Conservation (phyloP, 2,888 invertebrate genomes). For the Coecobrya sp. region DNA sequence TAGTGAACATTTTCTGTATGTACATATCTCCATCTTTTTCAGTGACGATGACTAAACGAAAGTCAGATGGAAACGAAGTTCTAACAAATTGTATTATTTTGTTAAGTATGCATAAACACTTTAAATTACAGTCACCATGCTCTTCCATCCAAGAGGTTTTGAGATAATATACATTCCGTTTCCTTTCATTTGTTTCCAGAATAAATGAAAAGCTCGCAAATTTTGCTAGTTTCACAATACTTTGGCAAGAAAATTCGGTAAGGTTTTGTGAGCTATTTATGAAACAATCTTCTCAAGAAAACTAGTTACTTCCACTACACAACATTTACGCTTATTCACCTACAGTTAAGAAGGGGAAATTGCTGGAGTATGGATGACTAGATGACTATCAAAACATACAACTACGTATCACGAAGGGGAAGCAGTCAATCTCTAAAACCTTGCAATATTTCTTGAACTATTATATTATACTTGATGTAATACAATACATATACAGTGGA, state of each 20-base stretch:
- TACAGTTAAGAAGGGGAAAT: constrained; percentile 1
- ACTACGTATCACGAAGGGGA: constrained; percentile 15
- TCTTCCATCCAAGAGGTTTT: neutral
- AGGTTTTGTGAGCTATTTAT: neutral
- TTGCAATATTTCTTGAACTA: neutral
- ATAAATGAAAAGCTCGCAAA: too few relatives aligned
- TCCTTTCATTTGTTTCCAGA: too few relatives aligned
- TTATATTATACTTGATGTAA: neutral
- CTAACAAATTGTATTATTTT: neutral
- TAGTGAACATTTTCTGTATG: too few relatives aligned
- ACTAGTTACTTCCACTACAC: neutral
- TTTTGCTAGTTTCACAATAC: neutral
- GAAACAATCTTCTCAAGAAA: neutral
- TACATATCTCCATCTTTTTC: neutral
- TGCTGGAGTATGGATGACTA: constrained; percentile 11
- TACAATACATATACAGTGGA: neutral
- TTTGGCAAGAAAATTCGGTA: neutral
- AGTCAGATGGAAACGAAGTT: neutral
- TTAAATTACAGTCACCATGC: neutral
- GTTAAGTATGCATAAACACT: constrained; percentile 9
- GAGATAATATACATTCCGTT: too few relatives aligned
- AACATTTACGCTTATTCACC: neutral
- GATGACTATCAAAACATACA: constrained; percentile 24
- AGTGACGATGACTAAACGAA: neutral
- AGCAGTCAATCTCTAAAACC: neutral